Evolutionary conservation across 1,140 invertebrate species (phyloP), one percentile per base, ranked within the genome.

Genomic region (Argopecten irradians): DNA sequence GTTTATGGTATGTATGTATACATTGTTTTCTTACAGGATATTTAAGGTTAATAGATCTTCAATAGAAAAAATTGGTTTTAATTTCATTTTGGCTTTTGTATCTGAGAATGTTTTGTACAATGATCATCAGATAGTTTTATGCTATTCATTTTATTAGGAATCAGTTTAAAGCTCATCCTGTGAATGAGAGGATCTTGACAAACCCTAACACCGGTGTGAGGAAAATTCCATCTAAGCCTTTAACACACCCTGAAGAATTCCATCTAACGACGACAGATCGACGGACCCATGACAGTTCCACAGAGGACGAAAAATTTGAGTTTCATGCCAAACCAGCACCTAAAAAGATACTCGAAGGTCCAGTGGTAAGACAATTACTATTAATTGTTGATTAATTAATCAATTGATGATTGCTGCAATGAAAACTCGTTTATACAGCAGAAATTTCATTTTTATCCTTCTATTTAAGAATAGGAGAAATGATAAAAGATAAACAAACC

Each of bases 271-370:
- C 91, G 11, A 88, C 91, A 8, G 90, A 88, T 14, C 83, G 90
- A 33, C 83, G 35, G 28, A 83, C 34, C 36, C 86, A 34, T 14
- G 88, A 35, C 41, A 89, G 5, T 87, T 86, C 14, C 82, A 87
- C 90, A 35, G 85, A 86, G 19, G 92, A 93, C 33, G 90, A 94
- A 43, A 91, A 92, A 41, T 94, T 88, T 90, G 92, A 94, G 82
- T 95, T 95, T 85, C 95, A 95, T 89, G 94, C 95, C 83, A 88
- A 93, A 22, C 94, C 94, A 82, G 89, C 94, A 13, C 93, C 93
- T 83, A 93, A 88, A 85, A 94, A 94, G 83, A 95, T 95, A 33
- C 86, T 95, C 0, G 91, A 93, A 55, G 93, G 93, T 33, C 86
- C 93, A 36, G 93, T 95, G 92, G 94, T 95, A 90, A 90, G 92